Evolutionary conservation across 2,797 vertebrate species (phyloP).

Genomic region (Chloroceryle amazona): DNA sequence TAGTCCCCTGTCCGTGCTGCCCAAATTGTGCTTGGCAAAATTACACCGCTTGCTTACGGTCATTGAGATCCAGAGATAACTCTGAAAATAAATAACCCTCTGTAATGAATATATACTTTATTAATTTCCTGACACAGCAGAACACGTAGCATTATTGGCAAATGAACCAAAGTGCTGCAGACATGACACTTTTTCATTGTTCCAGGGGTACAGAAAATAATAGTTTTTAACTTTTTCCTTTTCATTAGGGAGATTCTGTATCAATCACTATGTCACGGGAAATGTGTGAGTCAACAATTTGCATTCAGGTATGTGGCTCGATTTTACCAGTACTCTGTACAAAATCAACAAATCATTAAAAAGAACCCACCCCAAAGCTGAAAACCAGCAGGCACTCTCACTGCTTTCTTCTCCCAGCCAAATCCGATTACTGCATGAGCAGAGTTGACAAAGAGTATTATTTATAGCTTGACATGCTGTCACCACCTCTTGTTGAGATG

Average conservation of each 20-base stretch:
- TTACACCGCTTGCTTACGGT: background rate
- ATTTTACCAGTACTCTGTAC: background rate
- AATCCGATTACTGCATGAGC: background rate
- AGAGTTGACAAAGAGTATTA: slow-evolving; percentile 6
- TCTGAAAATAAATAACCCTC: background rate
- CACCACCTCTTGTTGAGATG: background rate
- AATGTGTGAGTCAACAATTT: slow-evolving; percentile 72
- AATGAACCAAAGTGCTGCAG: background rate
- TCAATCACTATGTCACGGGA: slow-evolving; percentile 58
- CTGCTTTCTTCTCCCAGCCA: background rate
- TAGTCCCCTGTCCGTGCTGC: background rate
- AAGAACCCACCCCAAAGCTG: background rate
- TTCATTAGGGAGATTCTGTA: slow-evolving; percentile 55
- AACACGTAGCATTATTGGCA: background rate
- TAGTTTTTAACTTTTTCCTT: background rate
- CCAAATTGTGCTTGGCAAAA: background rate
- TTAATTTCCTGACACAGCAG: background rate
- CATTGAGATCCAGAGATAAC: background rate
- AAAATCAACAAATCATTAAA: background rate
- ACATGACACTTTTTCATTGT: background rate
- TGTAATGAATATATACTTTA: background rate
- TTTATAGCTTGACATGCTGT: slow-evolving; percentile 20
- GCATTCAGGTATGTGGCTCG: slow-evolving; percentile 75
- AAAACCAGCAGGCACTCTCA: background rate
- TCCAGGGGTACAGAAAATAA: background rate